These are phyloP conservation scores for Eriocheir sinensis DNA, from an alignment of 1,140 invertebrate species.

Conservation along the genomic window DNA sequence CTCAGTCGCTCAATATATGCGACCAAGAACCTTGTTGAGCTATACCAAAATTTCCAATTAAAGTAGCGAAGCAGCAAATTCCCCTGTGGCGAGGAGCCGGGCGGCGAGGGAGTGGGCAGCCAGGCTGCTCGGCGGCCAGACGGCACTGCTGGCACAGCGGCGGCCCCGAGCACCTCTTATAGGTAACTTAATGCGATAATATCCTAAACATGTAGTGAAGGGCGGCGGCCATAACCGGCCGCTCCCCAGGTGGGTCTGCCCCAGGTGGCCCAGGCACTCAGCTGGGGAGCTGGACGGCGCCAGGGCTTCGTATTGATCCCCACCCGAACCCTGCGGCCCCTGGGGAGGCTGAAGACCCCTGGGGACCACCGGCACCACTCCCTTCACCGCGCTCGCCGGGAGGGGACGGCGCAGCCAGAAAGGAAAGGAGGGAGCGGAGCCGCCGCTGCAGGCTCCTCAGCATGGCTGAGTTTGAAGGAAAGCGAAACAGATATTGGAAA, in stretches of 20 bases:
- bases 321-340: constrained; percentile 59
- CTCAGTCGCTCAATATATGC: constrained; percentile 41
- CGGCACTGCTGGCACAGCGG: background rate
- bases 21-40: background rate
- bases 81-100: background rate
- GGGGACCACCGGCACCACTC: constrained; percentile 40
- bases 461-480: background rate
- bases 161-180: background rate
- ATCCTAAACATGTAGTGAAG: background rate
- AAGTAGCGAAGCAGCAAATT: constrained; percentile 47
- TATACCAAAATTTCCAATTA: constrained; percentile 53
- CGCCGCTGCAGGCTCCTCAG: background rate
- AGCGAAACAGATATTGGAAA: constrained; percentile 25
- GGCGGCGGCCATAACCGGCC: background rate
- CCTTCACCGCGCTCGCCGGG: constrained; percentile 21
- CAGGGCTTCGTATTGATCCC: constrained; percentile 66
- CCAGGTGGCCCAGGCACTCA: constrained; percentile 42
- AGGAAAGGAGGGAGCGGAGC: background rate
- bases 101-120: background rate
- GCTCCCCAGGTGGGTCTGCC: background rate
- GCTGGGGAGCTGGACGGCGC: constrained; percentile 34
- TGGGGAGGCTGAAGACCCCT: constrained; percentile 53
- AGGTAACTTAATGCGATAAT: background rate
- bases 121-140: background rate
- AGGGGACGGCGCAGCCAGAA: background rate